Conservation (phyloP, 1,140 invertebrate genomes). For the Temnothorax nylanderi region DNA sequence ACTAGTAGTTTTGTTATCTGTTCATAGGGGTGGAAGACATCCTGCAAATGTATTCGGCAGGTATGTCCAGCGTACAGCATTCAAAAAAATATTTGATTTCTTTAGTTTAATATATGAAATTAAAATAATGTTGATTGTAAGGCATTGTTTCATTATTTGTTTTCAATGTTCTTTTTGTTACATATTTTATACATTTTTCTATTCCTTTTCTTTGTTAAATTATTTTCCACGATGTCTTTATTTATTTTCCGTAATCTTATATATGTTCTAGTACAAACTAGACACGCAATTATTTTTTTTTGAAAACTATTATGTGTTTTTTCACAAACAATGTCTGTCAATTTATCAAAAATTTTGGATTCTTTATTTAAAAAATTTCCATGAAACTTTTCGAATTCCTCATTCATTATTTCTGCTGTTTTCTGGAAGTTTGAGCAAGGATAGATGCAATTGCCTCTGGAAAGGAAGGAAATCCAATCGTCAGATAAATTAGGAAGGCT, state of each 20-base stretch:
- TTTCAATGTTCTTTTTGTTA: too few species aligned
- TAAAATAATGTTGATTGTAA: too few species aligned
- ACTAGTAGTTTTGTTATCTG: too few species aligned
- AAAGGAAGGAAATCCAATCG: background rate
- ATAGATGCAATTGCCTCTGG: background rate
- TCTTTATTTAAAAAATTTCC: background rate
- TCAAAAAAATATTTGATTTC: too few species aligned
- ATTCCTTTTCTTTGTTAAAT: background rate
- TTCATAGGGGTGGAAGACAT: too few species aligned
- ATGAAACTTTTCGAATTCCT: conserved; percentile 1
- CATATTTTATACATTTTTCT: background rate
- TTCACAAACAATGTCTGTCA: background rate
- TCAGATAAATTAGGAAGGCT: background rate
- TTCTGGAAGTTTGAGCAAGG: background rate
- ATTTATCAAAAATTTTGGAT: background rate
- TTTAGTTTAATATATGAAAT: too few species aligned
- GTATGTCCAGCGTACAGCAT: too few species aligned
- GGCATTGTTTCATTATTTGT: too few species aligned
- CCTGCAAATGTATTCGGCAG: too few species aligned
- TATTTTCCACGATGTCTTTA: background rate
- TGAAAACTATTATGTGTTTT: background rate
- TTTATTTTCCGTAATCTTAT: background rate
- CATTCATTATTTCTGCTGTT: background rate
- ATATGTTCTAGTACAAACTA: conserved; percentile 15
- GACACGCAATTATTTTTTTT: background rate